Evolutionary conservation across 2,113 vertebrate genomes (phyloP), one percentile per base, ranked within the genome.

Genomic region (Chiloscyllium plagiosum): DNA sequence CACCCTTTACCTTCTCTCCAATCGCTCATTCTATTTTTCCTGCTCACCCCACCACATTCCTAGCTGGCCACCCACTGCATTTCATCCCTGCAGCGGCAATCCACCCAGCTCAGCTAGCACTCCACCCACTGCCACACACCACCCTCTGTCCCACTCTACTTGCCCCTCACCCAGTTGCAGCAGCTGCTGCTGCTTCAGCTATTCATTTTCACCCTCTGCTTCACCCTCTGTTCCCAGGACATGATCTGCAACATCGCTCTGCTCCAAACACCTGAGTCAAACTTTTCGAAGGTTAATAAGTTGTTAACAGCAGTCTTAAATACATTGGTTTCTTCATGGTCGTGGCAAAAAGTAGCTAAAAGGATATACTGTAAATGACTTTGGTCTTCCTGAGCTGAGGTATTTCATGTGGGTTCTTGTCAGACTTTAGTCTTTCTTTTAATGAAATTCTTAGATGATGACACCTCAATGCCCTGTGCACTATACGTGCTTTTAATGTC

Each of bases 111-210:
- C 97, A 97, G 7, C 52, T 99, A 96, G 96, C 97, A 95, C 97
- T 99, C 96, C 98, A 97, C 69, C 89, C 98, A 1, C 96, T 98
- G 87, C 96, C 98, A 8, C 97, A 97, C 0, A 0, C 97, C 22
- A 96, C 98, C 0, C 97, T 98, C 66, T 96, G 98, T 89, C 98
- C 98, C 4, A 96, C 98, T 2, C 96, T 98, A 52, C 97, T 98
- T 83, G 95, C 97, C 24, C 97, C 98, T 29, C 97, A 97, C 61
- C 96, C 98, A 95, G 97, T 96, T 92, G 96, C 97, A 90, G 96
- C 96, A 56, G 92, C 96, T 96, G 97, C 97, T 92, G 95, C 97
- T 42, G 95, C 97, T 47, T 97, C 98, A 13, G 96, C 97, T 87
- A 95, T 98, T 78, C 98, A 98, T 76, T 96, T 98, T 96, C 98